Evolutionary conservation across 2,888 invertebrate species (phyloP).

Genomic region (Copidosoma aretas): DNA sequence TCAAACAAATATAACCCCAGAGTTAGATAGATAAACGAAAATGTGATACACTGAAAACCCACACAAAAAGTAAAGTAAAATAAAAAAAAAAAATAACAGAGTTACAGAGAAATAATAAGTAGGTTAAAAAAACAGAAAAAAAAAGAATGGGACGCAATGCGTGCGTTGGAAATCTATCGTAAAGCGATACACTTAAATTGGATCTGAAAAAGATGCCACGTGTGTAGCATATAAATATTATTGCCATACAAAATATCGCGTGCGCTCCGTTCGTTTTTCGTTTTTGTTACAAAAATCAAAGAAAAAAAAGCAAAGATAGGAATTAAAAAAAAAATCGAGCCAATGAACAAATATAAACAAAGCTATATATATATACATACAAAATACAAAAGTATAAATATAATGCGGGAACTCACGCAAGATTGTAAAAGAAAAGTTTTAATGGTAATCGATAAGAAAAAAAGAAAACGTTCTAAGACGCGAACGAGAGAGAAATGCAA

Average conservation of each 20-base stretch:
- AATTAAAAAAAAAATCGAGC: constrained; percentile 33
- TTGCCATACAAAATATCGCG: neutral
- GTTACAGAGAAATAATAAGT: constrained; percentile 3
- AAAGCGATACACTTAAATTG: neutral
- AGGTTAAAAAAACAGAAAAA: no score
- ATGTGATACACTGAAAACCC: constrained; percentile 41
- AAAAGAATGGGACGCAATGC: constrained; percentile 18
- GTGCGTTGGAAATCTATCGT: neutral
- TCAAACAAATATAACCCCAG: constrained; percentile 30
- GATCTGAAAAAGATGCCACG: neutral
- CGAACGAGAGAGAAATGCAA: neutral
- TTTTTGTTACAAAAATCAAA: neutral
- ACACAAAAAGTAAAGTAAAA: constrained; percentile 30
- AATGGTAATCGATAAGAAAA: neutral
- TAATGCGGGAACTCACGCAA: no score
- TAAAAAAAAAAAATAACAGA: constrained; percentile 17
- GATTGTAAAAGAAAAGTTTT: neutral
- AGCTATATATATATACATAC: constrained; percentile 18
- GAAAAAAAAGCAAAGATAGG: constrained; percentile 30
- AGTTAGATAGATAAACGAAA: constrained; percentile 34
- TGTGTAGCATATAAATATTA: neutral
- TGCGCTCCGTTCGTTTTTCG: constrained; percentile 9
- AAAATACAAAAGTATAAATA: constrained; percentile 30
- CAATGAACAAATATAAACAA: constrained; percentile 32
- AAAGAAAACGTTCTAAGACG: neutral